phyloP scores from a whole-genome alignment of 2,888 invertebrate species.

The Callyntrura sp. region DNA sequence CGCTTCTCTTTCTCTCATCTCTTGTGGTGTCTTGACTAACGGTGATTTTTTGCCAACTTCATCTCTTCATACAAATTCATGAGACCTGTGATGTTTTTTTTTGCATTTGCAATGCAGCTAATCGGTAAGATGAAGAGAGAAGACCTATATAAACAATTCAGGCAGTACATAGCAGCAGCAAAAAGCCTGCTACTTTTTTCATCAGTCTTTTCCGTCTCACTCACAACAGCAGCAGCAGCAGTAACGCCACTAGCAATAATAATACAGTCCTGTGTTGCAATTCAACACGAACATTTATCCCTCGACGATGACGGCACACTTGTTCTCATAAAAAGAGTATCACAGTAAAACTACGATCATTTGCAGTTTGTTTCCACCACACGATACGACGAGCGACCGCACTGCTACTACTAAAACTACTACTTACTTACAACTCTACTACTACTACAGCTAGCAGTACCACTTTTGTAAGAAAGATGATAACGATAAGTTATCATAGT shows the following conservation, averaged over 20 bases:
- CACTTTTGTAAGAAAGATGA: conserved; percentile 35
- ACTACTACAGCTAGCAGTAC: conserved; percentile 19
- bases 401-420: not conserved
- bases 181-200: conserved; percentile 37
- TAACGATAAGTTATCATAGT: conserved; percentile 35
- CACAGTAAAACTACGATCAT: not conserved
- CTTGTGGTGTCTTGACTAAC: conserved; percentile 37
- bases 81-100: conserved; percentile 30
- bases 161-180: not conserved
- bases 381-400: not conserved
- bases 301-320: no score
- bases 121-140: not conserved
- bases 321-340: no score
- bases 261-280: no score
- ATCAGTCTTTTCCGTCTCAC: not conserved
- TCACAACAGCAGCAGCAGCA: not conserved
- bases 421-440: not conserved
- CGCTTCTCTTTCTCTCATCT: not conserved
- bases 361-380: not conserved
- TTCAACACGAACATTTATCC: no score
- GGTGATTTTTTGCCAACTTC: conserved; percentile 38
- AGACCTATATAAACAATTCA: conserved; percentile 38
- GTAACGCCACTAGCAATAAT: not conserved
- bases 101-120: not conserved
- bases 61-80: conserved; percentile 44